A percentile compares a stretch with the other conserved stretches of the same genome.
phyloP scores from a whole-genome alignment of 1,140 invertebrate genomes.

The Drosophila fuyamai region DNA sequence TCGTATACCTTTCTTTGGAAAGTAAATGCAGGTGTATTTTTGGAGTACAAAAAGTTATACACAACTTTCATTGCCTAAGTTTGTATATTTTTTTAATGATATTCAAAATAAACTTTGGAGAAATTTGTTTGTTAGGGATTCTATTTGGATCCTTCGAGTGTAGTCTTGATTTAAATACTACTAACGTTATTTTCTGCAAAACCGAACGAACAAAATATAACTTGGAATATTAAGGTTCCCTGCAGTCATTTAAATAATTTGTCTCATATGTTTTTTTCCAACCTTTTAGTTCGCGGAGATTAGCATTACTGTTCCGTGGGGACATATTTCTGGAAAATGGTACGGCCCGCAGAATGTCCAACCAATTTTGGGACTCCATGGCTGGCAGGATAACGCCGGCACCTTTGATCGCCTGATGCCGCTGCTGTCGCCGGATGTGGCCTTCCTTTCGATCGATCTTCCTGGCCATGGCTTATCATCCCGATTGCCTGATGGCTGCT shows the following conservation, averaged over 20 bases:
- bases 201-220: no score
- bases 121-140: no score
- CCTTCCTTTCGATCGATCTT: slow-evolving; percentile 89
- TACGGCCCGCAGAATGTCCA: slow-evolving; percentile 88
- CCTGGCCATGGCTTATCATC: slow-evolving; percentile 90
- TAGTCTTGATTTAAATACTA: no score
- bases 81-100: no score
- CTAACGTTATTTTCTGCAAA: no score
- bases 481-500: slow-evolving; percentile 87
- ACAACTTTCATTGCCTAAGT: not conserved
- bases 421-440: slow-evolving; percentile 86
- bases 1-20: not conserved
- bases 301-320: slow-evolving; percentile 92
- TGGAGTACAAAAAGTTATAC: no score
- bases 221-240: no score
- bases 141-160: no score
- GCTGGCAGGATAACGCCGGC: slow-evolving; percentile 91
- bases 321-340: slow-evolving; percentile 90
- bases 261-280: not conserved
- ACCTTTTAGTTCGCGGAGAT: slow-evolving; percentile 87
- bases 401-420: slow-evolving; percentile 90
- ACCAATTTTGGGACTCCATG: slow-evolving; percentile 90
- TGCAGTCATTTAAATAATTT: no score
- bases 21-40: no score
- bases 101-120: no score